Percentiles rank a stretch among this genome's conserved stretches.
Evolutionary conservation across 2,888 invertebrate species (phyloP).

Genomic region (Pardosa pseudoannulata): DNA sequence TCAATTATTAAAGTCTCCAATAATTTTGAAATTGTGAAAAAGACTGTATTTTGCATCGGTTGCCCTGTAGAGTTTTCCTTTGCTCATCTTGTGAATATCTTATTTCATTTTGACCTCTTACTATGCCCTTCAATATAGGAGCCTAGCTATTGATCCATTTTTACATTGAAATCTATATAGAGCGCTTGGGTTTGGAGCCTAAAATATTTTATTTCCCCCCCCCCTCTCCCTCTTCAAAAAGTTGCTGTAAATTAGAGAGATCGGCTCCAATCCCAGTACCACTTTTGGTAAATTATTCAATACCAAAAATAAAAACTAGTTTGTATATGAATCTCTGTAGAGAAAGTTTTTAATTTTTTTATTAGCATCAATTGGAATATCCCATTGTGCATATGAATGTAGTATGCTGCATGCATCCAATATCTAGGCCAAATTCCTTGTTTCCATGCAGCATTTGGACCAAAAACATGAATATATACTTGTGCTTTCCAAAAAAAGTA

Average conservation of each 20-base stretch:
- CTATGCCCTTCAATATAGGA: constrained; percentile 51
- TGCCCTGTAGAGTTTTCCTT: constrained; percentile 72
- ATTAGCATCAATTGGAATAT: constrained; percentile 43
- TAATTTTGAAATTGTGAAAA: constrained; percentile 64
- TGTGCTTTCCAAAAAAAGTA: constrained; percentile 14
- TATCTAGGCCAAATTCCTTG: constrained; percentile 31
- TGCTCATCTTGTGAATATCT: constrained; percentile 72
- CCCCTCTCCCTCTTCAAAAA: neutral
- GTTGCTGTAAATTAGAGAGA: neutral
- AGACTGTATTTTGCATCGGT: constrained; percentile 71
- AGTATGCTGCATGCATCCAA: constrained; percentile 66
- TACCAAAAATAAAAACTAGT: constrained; percentile 59
- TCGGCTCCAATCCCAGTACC: constrained; percentile 49
- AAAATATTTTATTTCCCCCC: constrained; percentile 4
- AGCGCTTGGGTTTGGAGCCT: constrained; percentile 60
- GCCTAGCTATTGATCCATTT: constrained; percentile 64
- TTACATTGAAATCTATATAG: constrained; percentile 25
- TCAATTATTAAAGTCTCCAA: constrained; percentile 66
- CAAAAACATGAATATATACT: constrained; percentile 6
- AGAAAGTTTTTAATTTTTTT: constrained; percentile 53
- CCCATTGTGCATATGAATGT: constrained; percentile 45
- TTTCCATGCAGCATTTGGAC: constrained; percentile 38
- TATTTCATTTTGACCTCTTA: constrained; percentile 57
- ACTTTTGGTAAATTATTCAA: constrained; percentile 20
- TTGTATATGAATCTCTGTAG: constrained; percentile 66